Evolutionary conservation across 2,888 invertebrate species (phyloP).

Genomic region (Trypoxylon attenuatum): DNA sequence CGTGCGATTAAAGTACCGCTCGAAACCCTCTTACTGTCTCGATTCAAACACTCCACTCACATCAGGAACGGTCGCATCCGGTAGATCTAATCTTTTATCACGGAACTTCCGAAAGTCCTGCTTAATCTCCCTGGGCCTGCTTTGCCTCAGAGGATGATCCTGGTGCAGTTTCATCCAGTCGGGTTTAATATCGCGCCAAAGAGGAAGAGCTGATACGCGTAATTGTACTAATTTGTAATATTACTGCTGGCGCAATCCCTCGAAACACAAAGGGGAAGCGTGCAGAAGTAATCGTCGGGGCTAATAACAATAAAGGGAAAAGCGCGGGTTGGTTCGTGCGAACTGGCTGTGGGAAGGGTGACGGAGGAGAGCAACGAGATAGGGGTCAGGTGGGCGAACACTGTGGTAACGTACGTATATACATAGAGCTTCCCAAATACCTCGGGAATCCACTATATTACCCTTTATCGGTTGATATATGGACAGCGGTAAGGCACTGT

Average conservation of each 20-base stretch:
- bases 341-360: background rate
- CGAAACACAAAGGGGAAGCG: background rate
- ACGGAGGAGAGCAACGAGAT: background rate
- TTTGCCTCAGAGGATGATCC: background rate
- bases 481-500: slow-evolving; percentile 50
- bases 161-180: background rate
- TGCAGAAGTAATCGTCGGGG: background rate
- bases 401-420: slow-evolving; percentile 1
- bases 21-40: slow-evolving; percentile 26
- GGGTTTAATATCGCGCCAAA: background rate
- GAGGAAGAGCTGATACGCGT: background rate
- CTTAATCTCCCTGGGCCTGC: slow-evolving; percentile 24
- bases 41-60: background rate
- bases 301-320: slow-evolving; percentile 6
- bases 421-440: slow-evolving; percentile 29
- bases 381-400: background rate
- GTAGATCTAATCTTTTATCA: slow-evolving; percentile 52
- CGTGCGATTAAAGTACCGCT: slow-evolving; percentile 52
- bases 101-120: slow-evolving; percentile 29
- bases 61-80: slow-evolving; percentile 16
- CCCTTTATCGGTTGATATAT: slow-evolving; percentile 60
- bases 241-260: background rate
- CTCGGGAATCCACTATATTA: slow-evolving; percentile 52
- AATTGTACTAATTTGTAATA: background rate
- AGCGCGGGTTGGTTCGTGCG: background rate